Conservation (phyloP, 2,888 invertebrate species). For the Eledone cirrhosa region DNA sequence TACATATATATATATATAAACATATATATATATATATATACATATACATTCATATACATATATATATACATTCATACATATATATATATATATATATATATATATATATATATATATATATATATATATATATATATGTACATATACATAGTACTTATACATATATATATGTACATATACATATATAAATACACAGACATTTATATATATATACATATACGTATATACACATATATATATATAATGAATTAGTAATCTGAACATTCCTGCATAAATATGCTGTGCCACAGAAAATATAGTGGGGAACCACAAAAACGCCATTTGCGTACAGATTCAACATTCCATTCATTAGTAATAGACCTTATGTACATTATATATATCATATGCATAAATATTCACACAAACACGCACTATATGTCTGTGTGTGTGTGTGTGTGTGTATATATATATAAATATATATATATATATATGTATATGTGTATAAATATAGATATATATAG, state of each 20-base stretch:
- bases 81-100: not conserved
- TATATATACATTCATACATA: slow-evolving; percentile 11
- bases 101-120: not conserved
- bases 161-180: not conserved
- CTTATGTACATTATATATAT: not conserved
- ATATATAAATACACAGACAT: not conserved
- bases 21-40: not conserved
- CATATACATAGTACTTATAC: not conserved
- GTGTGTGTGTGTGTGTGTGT: no score
- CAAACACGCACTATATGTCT: not conserved
- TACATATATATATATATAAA: not conserved
- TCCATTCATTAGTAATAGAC: no score
- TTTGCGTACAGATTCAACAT: not conserved
- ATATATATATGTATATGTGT: no score
- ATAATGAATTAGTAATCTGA: no score
- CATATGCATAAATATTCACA: not conserved
- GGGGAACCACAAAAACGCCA: no score
- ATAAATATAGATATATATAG: no score
- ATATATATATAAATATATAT: not conserved
- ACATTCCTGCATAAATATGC: no score
- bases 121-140: slow-evolving; percentile 6
- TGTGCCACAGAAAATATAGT: no score
- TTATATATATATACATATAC: no score
- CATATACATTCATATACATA: not conserved
- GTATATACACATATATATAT: no score